Percentiles rank a stretch among this genome's conserved stretches.
phyloP scores from a whole-genome alignment of 1,140 invertebrate species.

The Drosophila carrolli region DNA sequence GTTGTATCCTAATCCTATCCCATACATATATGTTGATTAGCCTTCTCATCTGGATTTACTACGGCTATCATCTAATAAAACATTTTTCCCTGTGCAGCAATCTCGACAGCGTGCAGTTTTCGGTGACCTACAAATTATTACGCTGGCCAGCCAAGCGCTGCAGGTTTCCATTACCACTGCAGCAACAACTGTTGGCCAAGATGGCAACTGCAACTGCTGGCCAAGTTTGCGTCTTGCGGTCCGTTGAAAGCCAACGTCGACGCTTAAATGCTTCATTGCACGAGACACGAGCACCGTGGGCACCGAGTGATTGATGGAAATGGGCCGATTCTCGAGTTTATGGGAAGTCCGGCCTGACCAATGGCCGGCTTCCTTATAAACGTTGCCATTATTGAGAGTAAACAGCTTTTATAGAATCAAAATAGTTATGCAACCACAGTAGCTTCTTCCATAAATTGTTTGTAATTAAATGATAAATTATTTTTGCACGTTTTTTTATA shows the following conservation, averaged over 20 bases:
- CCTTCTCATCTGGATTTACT: neutral
- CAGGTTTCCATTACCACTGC: constrained; percentile 81
- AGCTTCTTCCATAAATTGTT: constrained; percentile 36
- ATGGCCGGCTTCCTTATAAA: constrained; percentile 21
- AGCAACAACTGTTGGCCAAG: constrained; percentile 50
- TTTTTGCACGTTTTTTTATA: constrained; percentile 39
- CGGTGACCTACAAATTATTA: constrained; percentile 82
- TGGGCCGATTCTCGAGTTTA: constrained; percentile 8
- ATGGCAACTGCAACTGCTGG: constrained; percentile 41
- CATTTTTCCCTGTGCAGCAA: constrained; percentile 10
- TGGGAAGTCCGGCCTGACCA: neutral
- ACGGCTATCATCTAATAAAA: too few relatives aligned
- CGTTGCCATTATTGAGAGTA: neutral
- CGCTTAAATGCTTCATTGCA: constrained; percentile 66
- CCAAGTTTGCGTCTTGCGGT: constrained; percentile 50
- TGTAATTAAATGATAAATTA: constrained; percentile 45
- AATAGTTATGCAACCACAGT: constrained; percentile 25
- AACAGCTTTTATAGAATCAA: neutral
- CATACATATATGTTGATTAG: too few relatives aligned
- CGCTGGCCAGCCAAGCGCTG: constrained; percentile 80
- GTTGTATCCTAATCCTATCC: too few relatives aligned
- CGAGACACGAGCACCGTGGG: constrained; percentile 32
- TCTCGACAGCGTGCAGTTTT: constrained; percentile 31
- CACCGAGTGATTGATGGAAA: constrained; percentile 31
- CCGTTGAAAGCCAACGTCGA: constrained; percentile 65